Percentiles rank a stretch among this genome's conserved stretches.
phyloP scores from a whole-genome alignment of 2,113 vertebrate genomes.

The Vidua chalybeata region DNA sequence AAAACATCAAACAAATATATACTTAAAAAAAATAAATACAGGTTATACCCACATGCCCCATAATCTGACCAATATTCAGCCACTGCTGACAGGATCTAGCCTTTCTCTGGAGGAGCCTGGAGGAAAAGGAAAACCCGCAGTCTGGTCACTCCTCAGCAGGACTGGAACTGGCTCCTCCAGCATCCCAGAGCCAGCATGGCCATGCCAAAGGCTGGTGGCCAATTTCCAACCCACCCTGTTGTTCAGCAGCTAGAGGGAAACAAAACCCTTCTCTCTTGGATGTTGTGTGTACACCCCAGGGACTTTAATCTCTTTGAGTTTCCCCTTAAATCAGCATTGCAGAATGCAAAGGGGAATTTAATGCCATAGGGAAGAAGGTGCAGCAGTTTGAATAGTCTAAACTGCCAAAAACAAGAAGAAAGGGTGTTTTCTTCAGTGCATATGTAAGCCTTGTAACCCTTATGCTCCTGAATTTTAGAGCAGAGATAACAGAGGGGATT shows the following conservation, averaged over 20 bases:
- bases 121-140: not conserved
- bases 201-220: not conserved
- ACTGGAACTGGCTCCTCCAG: not conserved
- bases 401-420: not conserved
- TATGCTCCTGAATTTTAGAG: not conserved
- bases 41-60: conserved; percentile 53
- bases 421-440: not conserved
- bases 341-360: not conserved
- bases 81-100: not conserved
- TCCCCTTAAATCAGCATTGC: not conserved
- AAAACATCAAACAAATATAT: conserved; percentile 62
- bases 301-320: not conserved
- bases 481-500: not conserved
- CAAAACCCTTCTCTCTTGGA: not conserved
- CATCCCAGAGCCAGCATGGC: not conserved
- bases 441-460: not conserved
- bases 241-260: not conserved
- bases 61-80: conserved; percentile 51
- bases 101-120: not conserved
- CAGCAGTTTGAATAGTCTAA: not conserved
- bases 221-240: not conserved
- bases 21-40: conserved; percentile 42
- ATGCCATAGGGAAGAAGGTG: not conserved
- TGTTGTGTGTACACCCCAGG: not conserved
- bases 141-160: not conserved